Percentiles rank a stretch among this genome's conserved stretches.
These are phyloP conservation scores for Agriotes lineatus DNA, from an alignment of 2,888 invertebrate species.

Conservation along the genomic window DNA sequence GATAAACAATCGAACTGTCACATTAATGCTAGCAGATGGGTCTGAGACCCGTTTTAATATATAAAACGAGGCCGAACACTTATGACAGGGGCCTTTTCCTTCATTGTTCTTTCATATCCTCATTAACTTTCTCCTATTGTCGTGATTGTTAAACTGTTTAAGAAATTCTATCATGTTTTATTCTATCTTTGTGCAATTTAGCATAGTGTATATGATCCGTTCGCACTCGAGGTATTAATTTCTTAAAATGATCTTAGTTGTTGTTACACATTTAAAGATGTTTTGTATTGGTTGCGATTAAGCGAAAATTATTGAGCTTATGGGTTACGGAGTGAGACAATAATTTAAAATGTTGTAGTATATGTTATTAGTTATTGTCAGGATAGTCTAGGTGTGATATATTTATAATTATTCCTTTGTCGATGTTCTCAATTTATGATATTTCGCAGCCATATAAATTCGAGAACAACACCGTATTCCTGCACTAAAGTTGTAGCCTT, in stretches of 20 bases:
- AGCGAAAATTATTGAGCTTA: slow-evolving; percentile 31
- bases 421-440: slow-evolving; percentile 42
- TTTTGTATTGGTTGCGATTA: slow-evolving; percentile 28
- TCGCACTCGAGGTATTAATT: slow-evolving; percentile 26
- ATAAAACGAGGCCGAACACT: slow-evolving; percentile 64
- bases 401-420: slow-evolving; percentile 39
- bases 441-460: slow-evolving; percentile 45
- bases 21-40: slow-evolving; percentile 95
- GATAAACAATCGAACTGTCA: slow-evolving; percentile 94
- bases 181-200: slow-evolving; percentile 29
- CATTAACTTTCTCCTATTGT: slow-evolving; percentile 45
- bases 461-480: slow-evolving; percentile 35
- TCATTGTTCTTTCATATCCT: slow-evolving; percentile 54
- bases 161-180: slow-evolving; percentile 30
- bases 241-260: slow-evolving; percentile 6
- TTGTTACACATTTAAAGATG: slow-evolving; percentile 5
- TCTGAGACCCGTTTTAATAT: slow-evolving; percentile 90
- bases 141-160: slow-evolving; percentile 41
- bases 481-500: slow-evolving; percentile 42
- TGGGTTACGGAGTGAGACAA: slow-evolving; percentile 44
- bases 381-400: slow-evolving; percentile 39
- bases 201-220: slow-evolving; percentile 10
- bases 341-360: slow-evolving; percentile 41
- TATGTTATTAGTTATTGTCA: slow-evolving; percentile 44
- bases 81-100: slow-evolving; percentile 57